Evolutionary conservation across 1,140 invertebrate species (phyloP).

Genomic region (Drosophila lowei): DNA sequence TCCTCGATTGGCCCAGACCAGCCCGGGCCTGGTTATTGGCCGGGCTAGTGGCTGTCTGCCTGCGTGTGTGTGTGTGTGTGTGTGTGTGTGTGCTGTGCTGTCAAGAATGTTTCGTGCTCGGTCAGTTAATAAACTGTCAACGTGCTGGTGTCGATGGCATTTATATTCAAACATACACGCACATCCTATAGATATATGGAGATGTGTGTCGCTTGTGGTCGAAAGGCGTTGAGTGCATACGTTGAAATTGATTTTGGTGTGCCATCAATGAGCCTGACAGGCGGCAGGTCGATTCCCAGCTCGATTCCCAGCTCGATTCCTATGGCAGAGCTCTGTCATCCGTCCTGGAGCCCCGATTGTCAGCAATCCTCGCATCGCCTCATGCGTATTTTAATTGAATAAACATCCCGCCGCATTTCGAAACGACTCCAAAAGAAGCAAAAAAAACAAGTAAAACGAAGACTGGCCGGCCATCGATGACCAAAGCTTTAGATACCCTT

Average conservation of each 20-base stretch:
- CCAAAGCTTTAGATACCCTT: too few species aligned
- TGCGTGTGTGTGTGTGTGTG: too few species aligned
- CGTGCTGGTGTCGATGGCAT: constrained; percentile 44
- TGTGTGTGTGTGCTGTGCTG: too few species aligned
- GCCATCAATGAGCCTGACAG: constrained; percentile 64
- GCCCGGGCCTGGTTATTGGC: too few species aligned
- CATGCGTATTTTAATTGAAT: constrained; percentile 77
- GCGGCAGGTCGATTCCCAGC: constrained; percentile 23
- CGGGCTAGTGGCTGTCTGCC: too few species aligned
- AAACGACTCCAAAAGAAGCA: constrained; percentile 10
- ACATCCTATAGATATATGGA: constrained; percentile 1
- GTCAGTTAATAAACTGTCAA: constrained; percentile 79
- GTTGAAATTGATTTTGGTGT: constrained; percentile 76
- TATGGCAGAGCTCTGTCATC: constrained; percentile 45
- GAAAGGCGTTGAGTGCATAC: constrained; percentile 72
- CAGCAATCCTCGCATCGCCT: constrained; percentile 47
- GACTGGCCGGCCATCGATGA: too few species aligned
- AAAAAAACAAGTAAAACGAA: constrained; percentile 1
- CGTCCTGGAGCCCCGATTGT: background rate
- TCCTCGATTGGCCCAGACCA: background rate
- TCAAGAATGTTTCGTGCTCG: constrained; percentile 68
- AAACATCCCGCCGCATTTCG: constrained; percentile 61
- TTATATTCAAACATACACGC: constrained; percentile 8
- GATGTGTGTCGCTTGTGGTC: constrained; percentile 54
- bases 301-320: too few species aligned